A percentile compares a stretch with the other conserved stretches of the same genome.
phyloP scores from a whole-genome alignment of 2,888 invertebrate species.

The Tinea trinotella region DNA sequence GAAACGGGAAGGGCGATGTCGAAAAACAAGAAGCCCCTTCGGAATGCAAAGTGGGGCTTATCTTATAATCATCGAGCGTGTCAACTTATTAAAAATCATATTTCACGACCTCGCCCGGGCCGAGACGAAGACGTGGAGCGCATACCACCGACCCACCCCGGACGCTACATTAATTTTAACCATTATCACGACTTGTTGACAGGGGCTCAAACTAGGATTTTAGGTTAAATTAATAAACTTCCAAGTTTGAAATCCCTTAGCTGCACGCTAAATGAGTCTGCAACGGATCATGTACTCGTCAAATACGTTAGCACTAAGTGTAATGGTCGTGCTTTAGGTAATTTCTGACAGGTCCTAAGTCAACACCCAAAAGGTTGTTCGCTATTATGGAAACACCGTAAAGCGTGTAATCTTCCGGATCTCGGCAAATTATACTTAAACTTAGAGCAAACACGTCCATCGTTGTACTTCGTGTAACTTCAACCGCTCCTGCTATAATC shows the following conservation, averaged over 20 bases:
- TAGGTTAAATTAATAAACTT: conserved; percentile 24
- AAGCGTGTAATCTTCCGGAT: conserved; percentile 62
- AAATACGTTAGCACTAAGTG: conserved; percentile 6
- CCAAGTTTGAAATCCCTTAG: conserved; percentile 9
- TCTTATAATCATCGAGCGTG: conserved; percentile 73
- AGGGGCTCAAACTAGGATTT: conserved; percentile 32
- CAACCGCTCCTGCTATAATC: background rate
- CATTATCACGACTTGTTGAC: conserved; percentile 38
- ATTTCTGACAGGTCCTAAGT: conserved; percentile 59
- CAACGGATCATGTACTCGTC: background rate
- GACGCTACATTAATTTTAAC: conserved; percentile 40
- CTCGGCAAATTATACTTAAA: conserved; percentile 60
- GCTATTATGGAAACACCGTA: conserved; percentile 40
- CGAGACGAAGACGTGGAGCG: conserved; percentile 37
- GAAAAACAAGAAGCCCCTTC: conserved; percentile 58
- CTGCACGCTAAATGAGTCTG: background rate
- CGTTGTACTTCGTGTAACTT: conserved; percentile 24
- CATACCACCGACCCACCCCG: conserved; percentile 36
- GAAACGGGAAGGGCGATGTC: conserved; percentile 35
- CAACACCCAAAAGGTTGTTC: conserved; percentile 42
- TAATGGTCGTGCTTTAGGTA: conserved; percentile 29
- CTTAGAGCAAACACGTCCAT: conserved; percentile 49
- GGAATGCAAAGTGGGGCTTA: conserved; percentile 72
- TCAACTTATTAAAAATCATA: conserved; percentile 74
- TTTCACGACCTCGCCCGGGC: conserved; percentile 47